phyloP scores from a whole-genome alignment of 2,888 invertebrate species.

The Heliconius cydno region DNA sequence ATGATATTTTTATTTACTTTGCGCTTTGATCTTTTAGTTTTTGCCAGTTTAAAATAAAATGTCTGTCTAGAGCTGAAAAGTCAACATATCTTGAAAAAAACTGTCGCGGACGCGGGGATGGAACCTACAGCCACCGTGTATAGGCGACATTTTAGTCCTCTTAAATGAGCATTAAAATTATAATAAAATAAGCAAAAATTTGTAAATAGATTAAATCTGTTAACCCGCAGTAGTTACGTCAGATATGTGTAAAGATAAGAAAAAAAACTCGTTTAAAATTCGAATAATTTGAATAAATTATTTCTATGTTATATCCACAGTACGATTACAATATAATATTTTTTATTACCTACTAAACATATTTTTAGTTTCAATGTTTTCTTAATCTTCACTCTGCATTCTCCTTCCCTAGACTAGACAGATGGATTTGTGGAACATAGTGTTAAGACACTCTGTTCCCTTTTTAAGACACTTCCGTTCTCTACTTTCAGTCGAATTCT shows the following conservation, averaged over 20 bases:
- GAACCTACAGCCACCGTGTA: too few species aligned
- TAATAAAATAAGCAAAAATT: not conserved
- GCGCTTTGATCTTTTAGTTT: not conserved
- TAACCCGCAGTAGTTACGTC: not conserved
- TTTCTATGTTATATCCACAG: not conserved
- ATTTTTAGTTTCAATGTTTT: not conserved
- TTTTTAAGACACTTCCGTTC: too few species aligned
- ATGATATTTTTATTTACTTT: not conserved
- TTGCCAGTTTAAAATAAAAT: not conserved
- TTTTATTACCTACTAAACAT: not conserved
- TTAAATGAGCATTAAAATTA: too few species aligned
- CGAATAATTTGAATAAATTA: not conserved
- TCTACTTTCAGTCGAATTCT: too few species aligned
- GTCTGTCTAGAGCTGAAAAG: not conserved
- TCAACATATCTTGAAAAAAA: not conserved
- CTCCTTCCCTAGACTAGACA: too few species aligned
- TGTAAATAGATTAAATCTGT: not conserved
- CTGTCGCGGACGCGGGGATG: too few species aligned
- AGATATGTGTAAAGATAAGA: constrained; percentile 2
- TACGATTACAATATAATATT: not conserved
- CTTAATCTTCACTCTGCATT: too few species aligned
- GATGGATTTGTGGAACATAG: too few species aligned
- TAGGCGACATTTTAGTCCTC: too few species aligned
- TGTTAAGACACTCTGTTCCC: too few species aligned
- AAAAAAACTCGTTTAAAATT: not conserved